Percentiles rank a stretch among this genome's conserved stretches.
phyloP scores from a whole-genome alignment of 2,888 invertebrate genomes.

The Gerris lacustris region DNA sequence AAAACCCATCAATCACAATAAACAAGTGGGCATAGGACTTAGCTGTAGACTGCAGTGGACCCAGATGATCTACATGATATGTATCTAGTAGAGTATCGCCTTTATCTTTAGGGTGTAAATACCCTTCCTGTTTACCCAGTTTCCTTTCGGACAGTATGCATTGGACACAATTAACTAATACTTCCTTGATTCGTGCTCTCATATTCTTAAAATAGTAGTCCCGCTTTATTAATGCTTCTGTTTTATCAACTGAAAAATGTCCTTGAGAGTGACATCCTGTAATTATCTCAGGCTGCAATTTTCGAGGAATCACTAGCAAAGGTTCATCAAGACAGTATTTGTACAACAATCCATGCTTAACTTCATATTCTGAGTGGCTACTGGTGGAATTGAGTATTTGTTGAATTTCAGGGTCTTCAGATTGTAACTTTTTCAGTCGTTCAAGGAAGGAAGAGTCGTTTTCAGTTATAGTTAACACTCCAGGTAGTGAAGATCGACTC shows the following conservation, averaged over 20 bases:
- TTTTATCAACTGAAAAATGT: conserved; percentile 35
- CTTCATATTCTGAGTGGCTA: conserved; percentile 8
- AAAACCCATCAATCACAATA: conserved; percentile 31
- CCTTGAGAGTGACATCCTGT: conserved; percentile 33
- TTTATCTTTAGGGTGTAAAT: conserved; percentile 37
- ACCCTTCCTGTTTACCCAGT: conserved; percentile 32
- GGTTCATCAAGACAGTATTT: too few species aligned
- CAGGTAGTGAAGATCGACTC: conserved; percentile 25
- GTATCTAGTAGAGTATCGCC: conserved; percentile 36
- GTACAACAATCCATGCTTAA: conserved; percentile 15
- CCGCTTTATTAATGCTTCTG: conserved; percentile 31
- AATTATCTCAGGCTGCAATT: conserved; percentile 11
- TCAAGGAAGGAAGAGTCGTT: conserved; percentile 23
- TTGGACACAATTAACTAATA: conserved; percentile 36
- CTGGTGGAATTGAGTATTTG: too few species aligned
- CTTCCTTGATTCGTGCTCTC: conserved; percentile 35
- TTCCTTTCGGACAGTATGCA: conserved; percentile 35
- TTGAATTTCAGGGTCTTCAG: conserved; percentile 7
- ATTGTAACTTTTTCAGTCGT: too few species aligned
- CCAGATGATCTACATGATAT: conserved; percentile 36
- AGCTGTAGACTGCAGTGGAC: conserved; percentile 27
- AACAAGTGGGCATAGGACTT: conserved; percentile 28
- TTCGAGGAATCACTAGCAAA: too few species aligned
- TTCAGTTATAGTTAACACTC: conserved; percentile 24
- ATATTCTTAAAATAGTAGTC: conserved; percentile 37